Conservation (phyloP, 2,113 vertebrate genomes). For the human region DNA sequence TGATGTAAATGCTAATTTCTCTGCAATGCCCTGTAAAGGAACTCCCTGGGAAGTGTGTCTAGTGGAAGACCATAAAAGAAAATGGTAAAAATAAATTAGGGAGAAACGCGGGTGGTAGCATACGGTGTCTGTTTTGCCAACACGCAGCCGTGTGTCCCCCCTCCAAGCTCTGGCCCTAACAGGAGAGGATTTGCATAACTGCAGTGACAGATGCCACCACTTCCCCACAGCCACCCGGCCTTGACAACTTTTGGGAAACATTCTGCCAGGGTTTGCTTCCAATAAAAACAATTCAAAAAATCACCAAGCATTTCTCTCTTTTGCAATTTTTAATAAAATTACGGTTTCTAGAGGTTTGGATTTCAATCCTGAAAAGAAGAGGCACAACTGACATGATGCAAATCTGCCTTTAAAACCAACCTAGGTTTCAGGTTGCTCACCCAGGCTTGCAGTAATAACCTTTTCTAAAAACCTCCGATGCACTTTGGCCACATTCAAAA, state of each 20-base stretch:
- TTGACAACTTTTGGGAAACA: constrained; percentile 60
- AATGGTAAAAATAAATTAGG: constrained; percentile 74
- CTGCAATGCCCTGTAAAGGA: constrained; percentile 56
- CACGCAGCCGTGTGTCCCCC: constrained; percentile 23
- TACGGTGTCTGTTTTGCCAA: constrained; percentile 68
- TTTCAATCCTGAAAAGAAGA: constrained; percentile 32
- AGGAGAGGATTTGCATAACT: constrained; percentile 66
- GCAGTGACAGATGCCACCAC: constrained; percentile 60
- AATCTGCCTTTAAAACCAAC: neutral
- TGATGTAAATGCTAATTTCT: constrained; percentile 74
- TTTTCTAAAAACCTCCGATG: neutral
- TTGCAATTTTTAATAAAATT: neutral
- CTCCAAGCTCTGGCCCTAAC: constrained; percentile 53
- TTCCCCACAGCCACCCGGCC: constrained; percentile 62
- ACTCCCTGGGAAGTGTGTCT: constrained; percentile 40
- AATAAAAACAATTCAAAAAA: constrained; percentile 44
- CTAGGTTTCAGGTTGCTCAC: neutral
- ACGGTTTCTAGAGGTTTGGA: neutral
- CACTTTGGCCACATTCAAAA: neutral
- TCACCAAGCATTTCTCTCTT: constrained; percentile 39
- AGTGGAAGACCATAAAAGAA: constrained; percentile 68
- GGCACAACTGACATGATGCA: neutral
- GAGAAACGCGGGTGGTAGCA: constrained; percentile 45
- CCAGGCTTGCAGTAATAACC: neutral
- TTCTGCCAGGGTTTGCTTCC: constrained; percentile 33